Evolutionary conservation across 2,113 vertebrate species (phyloP), one percentile per base, ranked within the genome.

Genomic region (Conger conger): DNA sequence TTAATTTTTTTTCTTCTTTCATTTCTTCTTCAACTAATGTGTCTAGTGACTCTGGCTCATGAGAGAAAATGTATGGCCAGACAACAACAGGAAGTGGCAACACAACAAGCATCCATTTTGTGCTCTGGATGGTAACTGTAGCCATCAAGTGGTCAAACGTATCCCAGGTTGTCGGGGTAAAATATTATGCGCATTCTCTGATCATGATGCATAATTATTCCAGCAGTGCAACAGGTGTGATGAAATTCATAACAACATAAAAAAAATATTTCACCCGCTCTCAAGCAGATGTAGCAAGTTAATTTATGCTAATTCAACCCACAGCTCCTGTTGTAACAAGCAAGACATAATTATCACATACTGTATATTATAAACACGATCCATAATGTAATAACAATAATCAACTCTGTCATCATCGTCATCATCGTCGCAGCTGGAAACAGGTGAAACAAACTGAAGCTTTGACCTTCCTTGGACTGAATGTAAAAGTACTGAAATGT

Each of bases 301-400:
- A 23, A 68, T 68, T 68, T n/a, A 68, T 68, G 60, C 60, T n/a
- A 68, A 68, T 68, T 68, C 27, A 68, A 3, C 27, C 27, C 54
- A 57, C 54, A 57, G 54, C 54, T 57, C 60, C 60, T 68, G 60
- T n/a, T n/a, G 60, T 27, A n/a, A n/a, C 60, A 68, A 68, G 27
- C 27, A n/a, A 68, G n/a, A 68, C 60, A 68, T 68, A 1, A 68
- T 16, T 68, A n/a, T n/a, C 20, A 68, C 60, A 20, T 68, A n/a
- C n/a, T n/a, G n/a, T n/a, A 68, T n/a, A 68, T 27, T n/a, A n/a
- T 18, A 68, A 68, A 68, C 60, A 68, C 60, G 4, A 68, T 7
- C 60, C 60, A 68, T 68, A n/a, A 68, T 68, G 60, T 68, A n/a
- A 57, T 57, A 57, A n/a, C 60, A 68, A n/a, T 68, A 68, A 68